Evolutionary conservation across 2,888 invertebrate genomes (phyloP).

Genomic region (Candidula unifasciata): DNA sequence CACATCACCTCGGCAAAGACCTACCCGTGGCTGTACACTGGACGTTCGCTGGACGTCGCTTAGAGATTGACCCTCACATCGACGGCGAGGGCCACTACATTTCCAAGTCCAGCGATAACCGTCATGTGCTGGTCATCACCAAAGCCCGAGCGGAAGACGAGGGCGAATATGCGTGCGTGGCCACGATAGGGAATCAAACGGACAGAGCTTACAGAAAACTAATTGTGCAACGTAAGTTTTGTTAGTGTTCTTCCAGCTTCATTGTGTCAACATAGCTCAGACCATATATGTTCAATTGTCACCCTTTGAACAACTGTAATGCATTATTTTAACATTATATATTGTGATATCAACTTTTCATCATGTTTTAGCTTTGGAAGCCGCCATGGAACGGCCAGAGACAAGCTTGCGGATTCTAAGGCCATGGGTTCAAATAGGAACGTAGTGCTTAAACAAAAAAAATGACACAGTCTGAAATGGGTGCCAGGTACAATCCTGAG

Average conservation of each 20-base stretch:
- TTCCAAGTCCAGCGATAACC: constrained; percentile 56
- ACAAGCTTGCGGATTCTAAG: too few relatives aligned
- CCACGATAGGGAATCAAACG: constrained; percentile 56
- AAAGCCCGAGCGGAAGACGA: constrained; percentile 60
- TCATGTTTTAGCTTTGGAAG: too few relatives aligned
- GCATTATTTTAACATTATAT: too few relatives aligned
- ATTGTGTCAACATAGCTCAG: not conserved
- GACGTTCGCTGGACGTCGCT: constrained; percentile 42
- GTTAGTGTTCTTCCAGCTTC: not conserved
- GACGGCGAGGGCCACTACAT: constrained; percentile 55
- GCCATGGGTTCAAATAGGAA: too few relatives aligned
- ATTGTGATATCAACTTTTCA: too few relatives aligned
- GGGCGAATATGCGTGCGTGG: constrained; percentile 67
- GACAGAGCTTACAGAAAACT: constrained; percentile 59
- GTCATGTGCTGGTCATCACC: constrained; percentile 62
- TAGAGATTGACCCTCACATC: constrained; percentile 35
- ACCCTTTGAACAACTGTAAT: too few relatives aligned
- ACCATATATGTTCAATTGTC: not conserved
- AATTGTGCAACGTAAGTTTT: constrained; percentile 60
- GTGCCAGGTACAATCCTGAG: too few relatives aligned
- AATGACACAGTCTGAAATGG: too few relatives aligned
- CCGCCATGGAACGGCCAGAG: too few relatives aligned
- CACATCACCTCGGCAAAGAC: constrained; percentile 26
- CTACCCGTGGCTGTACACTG: constrained; percentile 47
- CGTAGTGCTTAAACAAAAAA: too few relatives aligned